Evolutionary conservation across 2,888 invertebrate genomes (phyloP).

Genomic region (Oxycera nigricornis): DNA sequence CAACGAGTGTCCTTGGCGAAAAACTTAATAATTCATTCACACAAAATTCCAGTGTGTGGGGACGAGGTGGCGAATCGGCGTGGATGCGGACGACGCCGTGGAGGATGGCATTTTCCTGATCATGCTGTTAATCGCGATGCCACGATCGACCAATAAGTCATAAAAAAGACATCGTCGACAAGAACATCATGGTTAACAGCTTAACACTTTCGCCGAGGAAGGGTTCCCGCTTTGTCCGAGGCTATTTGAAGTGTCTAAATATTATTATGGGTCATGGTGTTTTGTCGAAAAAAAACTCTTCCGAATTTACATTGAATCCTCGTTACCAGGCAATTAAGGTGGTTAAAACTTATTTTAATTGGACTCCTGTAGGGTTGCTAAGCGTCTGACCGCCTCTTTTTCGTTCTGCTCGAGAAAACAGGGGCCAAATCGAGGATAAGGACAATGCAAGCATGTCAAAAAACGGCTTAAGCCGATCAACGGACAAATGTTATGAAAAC

Average conservation of each 20-base stretch:
- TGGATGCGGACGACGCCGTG: not conserved
- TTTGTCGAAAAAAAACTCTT: not conserved
- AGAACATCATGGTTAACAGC: conserved; percentile 15
- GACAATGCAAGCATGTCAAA: conserved; percentile 13
- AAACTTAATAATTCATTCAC: conserved; percentile 31
- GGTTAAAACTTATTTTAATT: conserved; percentile 35
- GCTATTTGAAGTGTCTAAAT: conserved; percentile 29
- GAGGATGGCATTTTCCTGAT: conserved; percentile 8
- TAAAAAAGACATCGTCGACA: not conserved
- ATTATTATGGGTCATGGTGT: conserved; percentile 16
- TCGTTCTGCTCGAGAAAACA: not conserved
- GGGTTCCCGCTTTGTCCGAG: conserved; percentile 7
- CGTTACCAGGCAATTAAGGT: conserved; percentile 30
- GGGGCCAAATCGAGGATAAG: not conserved
- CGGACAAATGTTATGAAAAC: conserved; percentile 36
- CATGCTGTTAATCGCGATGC: not conserved
- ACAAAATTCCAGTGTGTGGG: conserved; percentile 3
- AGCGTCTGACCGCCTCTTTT: conserved; percentile 8
- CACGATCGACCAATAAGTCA: conserved; percentile 17
- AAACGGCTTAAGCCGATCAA: conserved; percentile 30
- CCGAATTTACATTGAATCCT: conserved; percentile 27
- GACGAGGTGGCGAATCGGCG: not conserved
- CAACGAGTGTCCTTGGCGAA: conserved; percentile 25
- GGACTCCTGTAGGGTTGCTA: conserved; percentile 26
- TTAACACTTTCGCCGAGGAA: conserved; percentile 24